These are phyloP conservation scores for Mustela lutreola DNA, from an alignment of 2,113 vertebrate genomes.

Conservation along the genomic window DNA sequence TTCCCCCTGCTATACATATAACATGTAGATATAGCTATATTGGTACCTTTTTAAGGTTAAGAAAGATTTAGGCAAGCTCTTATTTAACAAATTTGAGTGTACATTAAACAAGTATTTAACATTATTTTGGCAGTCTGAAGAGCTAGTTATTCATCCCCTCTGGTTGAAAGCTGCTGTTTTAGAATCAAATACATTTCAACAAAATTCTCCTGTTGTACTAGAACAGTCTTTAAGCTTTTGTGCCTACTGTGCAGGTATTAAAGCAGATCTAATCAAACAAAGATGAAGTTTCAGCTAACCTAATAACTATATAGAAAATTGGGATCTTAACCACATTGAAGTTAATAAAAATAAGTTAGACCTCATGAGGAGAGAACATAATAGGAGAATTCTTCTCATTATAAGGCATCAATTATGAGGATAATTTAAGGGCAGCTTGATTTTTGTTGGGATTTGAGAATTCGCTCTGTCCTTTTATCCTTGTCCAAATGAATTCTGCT, in stretches of 20 bases:
- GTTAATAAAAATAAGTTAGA: constrained; percentile 32
- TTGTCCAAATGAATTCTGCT: constrained; percentile 63
- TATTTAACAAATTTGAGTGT: constrained; percentile 31
- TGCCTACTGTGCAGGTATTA: not conserved
- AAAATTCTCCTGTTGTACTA: not conserved
- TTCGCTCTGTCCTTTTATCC: constrained; percentile 39
- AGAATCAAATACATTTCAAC: constrained; percentile 27
- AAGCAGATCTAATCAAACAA: constrained; percentile 8
- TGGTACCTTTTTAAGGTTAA: not conserved
- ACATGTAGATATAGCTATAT: not conserved
- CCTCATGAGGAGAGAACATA: not conserved
- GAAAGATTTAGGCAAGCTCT: constrained; percentile 21
- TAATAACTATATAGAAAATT: constrained; percentile 18
- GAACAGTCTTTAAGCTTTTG: not conserved
- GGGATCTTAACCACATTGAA: not conserved
- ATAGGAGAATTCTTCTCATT: not conserved
- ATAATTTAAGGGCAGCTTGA: constrained; percentile 4
- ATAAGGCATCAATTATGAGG: not conserved
- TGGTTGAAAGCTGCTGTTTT: constrained; percentile 20
- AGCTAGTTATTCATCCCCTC: not conserved
- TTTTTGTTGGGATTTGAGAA: constrained; percentile 52
- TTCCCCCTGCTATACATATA: not conserved
- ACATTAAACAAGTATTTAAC: constrained; percentile 31
- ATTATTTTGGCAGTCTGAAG: constrained; percentile 41
- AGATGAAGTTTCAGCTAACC: not conserved